Evolutionary conservation across 2,888 invertebrate species (phyloP), one percentile per base, ranked within the genome.

Genomic region (Epinotia brunnichana): DNA sequence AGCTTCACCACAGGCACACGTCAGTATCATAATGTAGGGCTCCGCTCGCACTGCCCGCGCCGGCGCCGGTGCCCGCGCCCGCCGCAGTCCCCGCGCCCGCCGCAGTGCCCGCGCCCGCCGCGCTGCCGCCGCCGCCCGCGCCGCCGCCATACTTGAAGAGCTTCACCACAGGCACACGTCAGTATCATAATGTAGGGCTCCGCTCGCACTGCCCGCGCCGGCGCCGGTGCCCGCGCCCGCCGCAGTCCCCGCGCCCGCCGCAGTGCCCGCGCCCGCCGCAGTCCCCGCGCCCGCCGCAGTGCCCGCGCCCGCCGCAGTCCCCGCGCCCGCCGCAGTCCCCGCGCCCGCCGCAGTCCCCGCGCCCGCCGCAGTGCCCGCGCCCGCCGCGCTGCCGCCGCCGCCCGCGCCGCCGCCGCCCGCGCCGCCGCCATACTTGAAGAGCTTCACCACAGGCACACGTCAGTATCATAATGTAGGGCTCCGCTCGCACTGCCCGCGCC

Each of bases 381-480:
- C 69, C 51, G 71, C 85, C 87, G 1, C 74, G 81, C 82, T 29
- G n/a, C n/a, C n/a, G n/a, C n/a, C n/a, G n/a, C n/a, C n/a, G n/a
- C n/a, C n/a, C n/a, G n/a, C n/a, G 48, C n/a, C 9, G 35, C 7
- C 29, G 35, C 82, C 84, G 77, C 81, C 15, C 57, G 74, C 79
- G 3, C 74, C 81, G 3, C 86, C 89, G 2, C 79, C 87, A 0
- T 89, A 88, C 56, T 78, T 87, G 81, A 86, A 86, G 72, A 82
- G 82, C 17, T 88, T 89, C 73, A 86, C 90, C 3, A 77, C 87
- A 1, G 86, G 87, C 68, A 80, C 80, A 15, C 85, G 90, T 90
- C 77, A 86, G 90, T 87, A 48, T 29, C 2, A 11, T 19, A 7
- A n/a, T 17, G n/a, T n/a, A n/a, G n/a, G n/a, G n/a, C n/a, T n/a